Conservation (phyloP, 2,888 invertebrate genomes). For the Caenorhabditis uteleia region DNA sequence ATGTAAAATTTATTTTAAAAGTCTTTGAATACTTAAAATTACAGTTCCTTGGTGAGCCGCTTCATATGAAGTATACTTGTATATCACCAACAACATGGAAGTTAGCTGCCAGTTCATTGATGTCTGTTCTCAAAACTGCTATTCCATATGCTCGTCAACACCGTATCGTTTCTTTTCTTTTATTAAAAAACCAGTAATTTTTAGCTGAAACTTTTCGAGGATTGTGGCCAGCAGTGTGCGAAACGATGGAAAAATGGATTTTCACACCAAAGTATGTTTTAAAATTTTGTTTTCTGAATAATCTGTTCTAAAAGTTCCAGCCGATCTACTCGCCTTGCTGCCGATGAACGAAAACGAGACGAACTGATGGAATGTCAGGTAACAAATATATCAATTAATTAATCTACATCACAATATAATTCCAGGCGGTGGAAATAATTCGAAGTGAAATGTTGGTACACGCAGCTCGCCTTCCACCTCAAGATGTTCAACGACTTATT, state of each 20-base stretch:
- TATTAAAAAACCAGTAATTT: no score
- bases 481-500: slow-evolving; percentile 84
- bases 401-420: neutral
- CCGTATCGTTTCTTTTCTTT: slow-evolving; percentile 73
- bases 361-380: slow-evolving; percentile 68
- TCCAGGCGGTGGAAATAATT: slow-evolving; percentile 79
- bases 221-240: slow-evolving; percentile 84
- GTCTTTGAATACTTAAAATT: slow-evolving; percentile 68
- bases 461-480: slow-evolving; percentile 80
- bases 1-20: no score
- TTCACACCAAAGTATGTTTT: slow-evolving; percentile 80
- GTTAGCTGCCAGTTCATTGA: slow-evolving; percentile 80
- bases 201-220: slow-evolving; percentile 52
- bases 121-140: slow-evolving; percentile 82
- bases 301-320: no score
- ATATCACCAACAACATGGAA: slow-evolving; percentile 84
- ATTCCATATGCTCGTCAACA: slow-evolving; percentile 84
- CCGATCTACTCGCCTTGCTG: slow-evolving; percentile 52
- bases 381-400: neutral
- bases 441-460: slow-evolving; percentile 81
- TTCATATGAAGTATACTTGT: slow-evolving; percentile 83
- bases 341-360: slow-evolving; percentile 66
- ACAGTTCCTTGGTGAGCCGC: slow-evolving; percentile 78
- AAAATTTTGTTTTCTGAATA: no score
- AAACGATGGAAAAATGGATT: slow-evolving; percentile 86